Evolutionary conservation across 92 coral and sea anemone genomes (phyloP), one percentile per base, ranked within the genome.

Genomic region (Phenganax stokvisi): DNA sequence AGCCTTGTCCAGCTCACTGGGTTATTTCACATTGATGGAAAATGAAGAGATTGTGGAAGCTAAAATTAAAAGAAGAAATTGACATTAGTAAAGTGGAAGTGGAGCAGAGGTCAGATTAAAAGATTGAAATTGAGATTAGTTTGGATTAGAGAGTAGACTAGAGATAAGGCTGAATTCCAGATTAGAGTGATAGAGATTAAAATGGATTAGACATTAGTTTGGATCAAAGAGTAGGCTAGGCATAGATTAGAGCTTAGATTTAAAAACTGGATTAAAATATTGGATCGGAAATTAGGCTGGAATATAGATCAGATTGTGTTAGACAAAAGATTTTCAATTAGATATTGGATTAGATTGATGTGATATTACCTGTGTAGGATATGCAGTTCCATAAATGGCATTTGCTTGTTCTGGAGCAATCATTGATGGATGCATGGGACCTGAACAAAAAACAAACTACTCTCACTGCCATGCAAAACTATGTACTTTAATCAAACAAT

Each of bases 371-470:
- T 92, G 87, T 10, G 97, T 67, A 58, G 86, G 90, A 75, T 89
- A 91, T 47, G 89, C 86, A 10, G 92, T 81, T 73, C 90, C 84
- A 82, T 91, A 91, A 56, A 91, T 91, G 25, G 96, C 86, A 28
- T 92, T 89, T 6, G 92, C 78, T 79, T 91, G 97, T 15, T 91
- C 97, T 25, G 92, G 62, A 6, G 86, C 84, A 62, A 91, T 89
- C 92, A 91, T 91, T 8, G 97, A 76, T 12, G 92, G 92, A 67
- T 91, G 97, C 25, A 91, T 85, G 68, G 90, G 92, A 51, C 89
- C 83, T 81, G 85, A 83, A 78, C 30, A 0, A 9, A 75, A 31
- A 68, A 74, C n/a, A 51, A n/a, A 44, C 3, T 2, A 65, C 5
- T 37, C 5, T 37, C 47, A 37, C 2, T 20, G 5, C 5, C 47